Percentiles rank a stretch among this genome's conserved stretches.
Evolutionary conservation across 1,140 invertebrate genomes (phyloP).

Genomic region (Tetranychus cinnabarinus): DNA sequence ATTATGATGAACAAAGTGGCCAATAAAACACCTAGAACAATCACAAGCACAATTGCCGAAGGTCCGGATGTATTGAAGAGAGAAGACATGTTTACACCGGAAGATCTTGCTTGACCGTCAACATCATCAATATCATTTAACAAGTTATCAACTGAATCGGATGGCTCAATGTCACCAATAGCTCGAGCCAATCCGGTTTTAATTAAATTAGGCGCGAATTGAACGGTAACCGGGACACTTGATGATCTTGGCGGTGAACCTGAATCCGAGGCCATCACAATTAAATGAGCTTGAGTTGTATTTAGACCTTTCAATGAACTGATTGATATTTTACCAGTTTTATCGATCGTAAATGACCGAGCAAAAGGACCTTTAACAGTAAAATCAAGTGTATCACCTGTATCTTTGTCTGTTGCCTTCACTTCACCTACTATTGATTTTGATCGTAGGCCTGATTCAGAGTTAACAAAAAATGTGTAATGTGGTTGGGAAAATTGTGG

Average conservation of each 20-base stretch:
- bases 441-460: constrained; percentile 16
- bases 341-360: constrained; percentile 27
- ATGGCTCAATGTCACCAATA: constrained; percentile 8
- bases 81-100: not conserved
- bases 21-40: constrained; percentile 43
- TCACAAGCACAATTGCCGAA: constrained; percentile 30
- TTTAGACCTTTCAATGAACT: constrained; percentile 23
- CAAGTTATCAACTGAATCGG: not conserved
- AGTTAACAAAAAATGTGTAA: constrained; percentile 49
- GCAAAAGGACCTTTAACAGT: constrained; percentile 12
- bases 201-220: constrained; percentile 27
- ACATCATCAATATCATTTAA: not conserved
- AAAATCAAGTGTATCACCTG: constrained; percentile 12
- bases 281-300: constrained; percentile 36
- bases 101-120: not conserved
- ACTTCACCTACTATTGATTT: constrained; percentile 33
- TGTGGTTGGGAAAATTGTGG: constrained; percentile 60
- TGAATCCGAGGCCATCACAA: constrained; percentile 52
- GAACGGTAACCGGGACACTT: constrained; percentile 47
- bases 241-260: constrained; percentile 41
- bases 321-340: constrained; percentile 26
- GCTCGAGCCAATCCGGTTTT: constrained; percentile 7
- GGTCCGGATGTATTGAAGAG: constrained; percentile 2
- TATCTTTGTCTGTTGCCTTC: constrained; percentile 13
- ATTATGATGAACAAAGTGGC: constrained; percentile 44